A percentile compares a stretch with the other conserved stretches of the same genome.
phyloP scores from a whole-genome alignment of 2,888 invertebrate genomes.

The Idaea biselata region DNA sequence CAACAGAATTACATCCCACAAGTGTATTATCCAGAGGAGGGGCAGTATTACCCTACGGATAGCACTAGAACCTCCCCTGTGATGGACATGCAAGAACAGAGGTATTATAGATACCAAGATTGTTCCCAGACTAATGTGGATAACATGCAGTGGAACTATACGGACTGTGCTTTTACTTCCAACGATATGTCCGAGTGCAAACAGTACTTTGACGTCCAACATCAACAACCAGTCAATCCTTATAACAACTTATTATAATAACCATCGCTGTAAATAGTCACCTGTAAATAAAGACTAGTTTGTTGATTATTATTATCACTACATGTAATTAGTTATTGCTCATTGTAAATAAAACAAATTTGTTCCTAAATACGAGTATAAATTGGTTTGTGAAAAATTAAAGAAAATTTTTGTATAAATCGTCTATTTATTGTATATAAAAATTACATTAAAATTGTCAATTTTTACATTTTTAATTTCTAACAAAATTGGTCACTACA shows the following conservation, averaged over 20 bases:
- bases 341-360: constrained; percentile 33
- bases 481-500: constrained; percentile 80
- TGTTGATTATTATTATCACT: constrained; percentile 37
- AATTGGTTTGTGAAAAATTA: constrained; percentile 47
- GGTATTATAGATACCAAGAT: constrained; percentile 66
- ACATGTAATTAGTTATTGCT: constrained; percentile 29
- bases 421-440: constrained; percentile 81
- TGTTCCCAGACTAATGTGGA: constrained; percentile 58
- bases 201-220: constrained; percentile 61
- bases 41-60: constrained; percentile 63
- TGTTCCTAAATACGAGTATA: constrained; percentile 51
- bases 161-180: constrained; percentile 60
- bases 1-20: constrained; percentile 61
- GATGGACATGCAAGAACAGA: constrained; percentile 60
- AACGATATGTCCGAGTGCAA: constrained; percentile 58
- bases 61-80: constrained; percentile 59
- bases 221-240: constrained; percentile 54
- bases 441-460: constrained; percentile 81
- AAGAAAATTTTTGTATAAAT: constrained; percentile 73
- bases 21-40: constrained; percentile 68
- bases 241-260: constrained; percentile 65
- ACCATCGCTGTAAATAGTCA: constrained; percentile 41
- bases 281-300: constrained; percentile 43
- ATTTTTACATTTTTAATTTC: constrained; percentile 72
- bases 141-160: constrained; percentile 65